A percentile compares a stretch with the other conserved stretches of the same genome.
These are phyloP conservation scores for Phaenicophaeus curvirostris DNA, from an alignment of 2,797 vertebrate species.

Conservation along the genomic window DNA sequence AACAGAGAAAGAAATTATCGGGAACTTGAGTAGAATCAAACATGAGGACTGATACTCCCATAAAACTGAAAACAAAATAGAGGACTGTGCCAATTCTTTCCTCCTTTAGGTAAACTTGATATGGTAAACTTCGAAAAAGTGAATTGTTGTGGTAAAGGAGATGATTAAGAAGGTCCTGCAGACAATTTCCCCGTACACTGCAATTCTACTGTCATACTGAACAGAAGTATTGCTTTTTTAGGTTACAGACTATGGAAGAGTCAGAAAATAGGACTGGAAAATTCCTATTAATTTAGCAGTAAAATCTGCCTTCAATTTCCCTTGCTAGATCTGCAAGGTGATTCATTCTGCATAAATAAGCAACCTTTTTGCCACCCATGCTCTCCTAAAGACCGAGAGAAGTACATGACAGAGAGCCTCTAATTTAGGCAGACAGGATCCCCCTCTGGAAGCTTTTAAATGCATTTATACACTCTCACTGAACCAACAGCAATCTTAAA, in stretches of 20 bases:
- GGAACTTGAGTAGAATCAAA: background rate
- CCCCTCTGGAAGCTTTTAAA: background rate
- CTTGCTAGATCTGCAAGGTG: background rate
- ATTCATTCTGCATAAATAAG: background rate
- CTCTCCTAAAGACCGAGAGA: background rate
- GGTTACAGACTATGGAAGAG: background rate
- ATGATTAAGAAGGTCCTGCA: background rate
- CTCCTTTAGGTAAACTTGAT: background rate
- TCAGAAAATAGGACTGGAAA: background rate
- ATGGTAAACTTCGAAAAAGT: background rate
- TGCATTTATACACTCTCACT: background rate
- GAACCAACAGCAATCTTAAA: constrained; percentile 2
- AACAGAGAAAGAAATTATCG: background rate
- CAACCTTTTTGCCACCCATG: background rate
- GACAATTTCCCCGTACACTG: background rate
- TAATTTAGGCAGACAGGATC: background rate
- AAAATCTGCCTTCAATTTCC: background rate
- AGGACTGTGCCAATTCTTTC: background rate
- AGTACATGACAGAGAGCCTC: background rate
- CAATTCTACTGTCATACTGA: background rate
- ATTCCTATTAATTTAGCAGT: background rate
- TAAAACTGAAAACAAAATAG: background rate
- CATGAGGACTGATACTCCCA: background rate
- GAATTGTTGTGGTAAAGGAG: too few relatives aligned
- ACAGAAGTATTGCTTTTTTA: background rate